Base-by-base conservation (phyloP, 2,888 invertebrate genomes). In the Sisyra nigra region DNA sequence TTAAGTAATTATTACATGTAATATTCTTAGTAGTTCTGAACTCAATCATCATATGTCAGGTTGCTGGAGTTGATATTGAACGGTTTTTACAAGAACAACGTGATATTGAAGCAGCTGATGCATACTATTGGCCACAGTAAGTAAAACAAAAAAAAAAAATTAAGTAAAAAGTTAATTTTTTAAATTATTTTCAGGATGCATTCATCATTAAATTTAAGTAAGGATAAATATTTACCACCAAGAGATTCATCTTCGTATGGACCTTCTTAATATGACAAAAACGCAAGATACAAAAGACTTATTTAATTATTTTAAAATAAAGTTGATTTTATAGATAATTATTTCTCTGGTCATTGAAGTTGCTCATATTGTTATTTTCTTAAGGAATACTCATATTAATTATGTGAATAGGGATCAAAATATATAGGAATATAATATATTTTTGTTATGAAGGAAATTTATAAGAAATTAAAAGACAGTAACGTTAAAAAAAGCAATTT, bases 71-170 rank as follows among this genome's bases (percentile, higher is more conserved):
- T 48, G 77, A 78, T 48, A 76, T 85, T 13, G 76, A 80, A 46
- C 72, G 80, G 48, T 83, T 86, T 54, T 70, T 85, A 34, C 74
- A 74, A 54, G 74, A 81, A 46, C 78, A 84, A 51, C 80, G 82
- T 49, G 71, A 80, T 58, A 73, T 80, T 41, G 24, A 80, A 58
- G 73, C 80, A 41, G 15, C 30, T 38, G 24, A n/a, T 13, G 6
- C 15, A 14, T 38, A 31, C 31, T 43, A 17, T 38, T 43, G 43
- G 37, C 32, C 43, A 31, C 30, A 43, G 43, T 43, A 43, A 34
- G 35, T 35, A 35, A 24, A 24, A 24, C 3, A 24, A 24, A 24
- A 24, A 5, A 24, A 24, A 5, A 24, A 24, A 24, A 3, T 11
- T 7, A 14, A n/a, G 7, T 2, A 7, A 34, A 34, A n/a, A 34